Percentiles rank a stretch among this genome's conserved stretches.
phyloP scores from a whole-genome alignment of 2,113 vertebrate genomes.

The Picathartes gymnocephalus region DNA sequence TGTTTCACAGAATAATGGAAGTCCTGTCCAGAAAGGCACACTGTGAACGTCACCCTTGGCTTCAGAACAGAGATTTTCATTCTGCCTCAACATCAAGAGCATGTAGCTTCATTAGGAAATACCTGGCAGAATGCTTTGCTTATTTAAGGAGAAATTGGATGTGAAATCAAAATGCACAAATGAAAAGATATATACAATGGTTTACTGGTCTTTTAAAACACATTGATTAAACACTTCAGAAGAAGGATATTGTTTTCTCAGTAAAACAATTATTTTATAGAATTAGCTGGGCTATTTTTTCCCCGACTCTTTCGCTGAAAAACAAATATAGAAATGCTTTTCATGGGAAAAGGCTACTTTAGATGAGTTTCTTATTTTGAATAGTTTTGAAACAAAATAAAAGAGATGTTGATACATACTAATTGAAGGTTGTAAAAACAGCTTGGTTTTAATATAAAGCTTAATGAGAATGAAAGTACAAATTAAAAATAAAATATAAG shows the following conservation, averaged over 20 bases:
- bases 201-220: background rate
- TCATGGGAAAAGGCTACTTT: background rate
- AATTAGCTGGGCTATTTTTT: background rate
- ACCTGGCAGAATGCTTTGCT: background rate
- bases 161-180: background rate
- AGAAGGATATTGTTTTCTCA: background rate
- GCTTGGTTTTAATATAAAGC: background rate
- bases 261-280: background rate
- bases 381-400: background rate
- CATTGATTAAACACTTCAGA: background rate
- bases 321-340: background rate
- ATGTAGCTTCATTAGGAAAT: background rate
- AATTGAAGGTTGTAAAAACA: background rate
- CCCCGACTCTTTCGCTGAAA: background rate
- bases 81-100: background rate
- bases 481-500: background rate
- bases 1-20: background rate
- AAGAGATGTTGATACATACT: background rate
- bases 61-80: background rate
- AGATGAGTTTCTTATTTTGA: background rate
- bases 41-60: background rate
- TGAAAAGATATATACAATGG: background rate
- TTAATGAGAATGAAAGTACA: background rate
- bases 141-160: background rate
- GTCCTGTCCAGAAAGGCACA: background rate